Conservation (phyloP, 2,113 vertebrate genomes). For the Hippoglossus stenolepis region DNA sequence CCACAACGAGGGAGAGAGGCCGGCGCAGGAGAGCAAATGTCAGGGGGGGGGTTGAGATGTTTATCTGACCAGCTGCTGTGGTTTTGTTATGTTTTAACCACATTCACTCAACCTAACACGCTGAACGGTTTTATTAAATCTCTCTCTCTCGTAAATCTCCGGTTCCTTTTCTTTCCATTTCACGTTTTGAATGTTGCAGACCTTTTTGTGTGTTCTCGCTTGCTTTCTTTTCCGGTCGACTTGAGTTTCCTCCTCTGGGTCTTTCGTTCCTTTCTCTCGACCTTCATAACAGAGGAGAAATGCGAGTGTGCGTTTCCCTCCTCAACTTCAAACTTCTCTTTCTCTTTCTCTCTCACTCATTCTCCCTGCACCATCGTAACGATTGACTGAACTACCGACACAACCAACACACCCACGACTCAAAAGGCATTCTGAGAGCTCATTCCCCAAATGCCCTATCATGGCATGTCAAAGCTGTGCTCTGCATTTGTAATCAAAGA, state of each 20-base stretch:
- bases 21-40: not conserved
- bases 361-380: too few species aligned
- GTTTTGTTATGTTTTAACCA: not conserved
- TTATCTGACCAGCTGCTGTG: not conserved
- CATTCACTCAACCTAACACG: not conserved
- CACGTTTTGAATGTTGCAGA: not conserved
- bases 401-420: too few species aligned
- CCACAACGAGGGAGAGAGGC: not conserved
- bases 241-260: not conserved
- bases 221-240: not conserved
- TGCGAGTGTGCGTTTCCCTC: too few species aligned
- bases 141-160: not conserved
- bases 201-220: not conserved
- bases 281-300: slow-evolving; percentile 13
- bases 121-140: not conserved
- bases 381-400: too few species aligned
- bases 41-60: not conserved
- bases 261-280: slow-evolving; percentile 21
- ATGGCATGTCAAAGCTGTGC: too few species aligned
- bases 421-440: too few species aligned
- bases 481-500: too few species aligned
- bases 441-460: too few species aligned
- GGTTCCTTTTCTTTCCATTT: not conserved
- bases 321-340: too few species aligned
- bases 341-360: too few species aligned